Percentiles rank a stretch among this genome's conserved stretches.
Conservation (phyloP, 1,140 invertebrate genomes). For the Halesus radiatus region DNA sequence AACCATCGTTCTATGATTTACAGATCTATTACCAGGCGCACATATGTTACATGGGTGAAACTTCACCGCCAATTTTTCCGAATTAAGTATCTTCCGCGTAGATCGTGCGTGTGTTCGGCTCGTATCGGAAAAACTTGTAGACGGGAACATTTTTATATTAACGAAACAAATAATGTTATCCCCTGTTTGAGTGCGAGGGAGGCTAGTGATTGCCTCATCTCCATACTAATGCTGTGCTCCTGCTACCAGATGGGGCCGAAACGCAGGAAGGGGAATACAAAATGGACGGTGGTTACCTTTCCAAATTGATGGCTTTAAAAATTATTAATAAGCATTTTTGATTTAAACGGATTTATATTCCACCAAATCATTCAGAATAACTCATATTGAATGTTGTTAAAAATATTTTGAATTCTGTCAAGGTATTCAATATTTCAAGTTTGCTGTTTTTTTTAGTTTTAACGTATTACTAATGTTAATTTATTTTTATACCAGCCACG, state of each 20-base stretch:
- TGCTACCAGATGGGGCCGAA: slow-evolving; percentile 59
- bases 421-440: too few species aligned
- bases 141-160: slow-evolving; percentile 45
- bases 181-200: slow-evolving; percentile 40
- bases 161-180: slow-evolving; percentile 68
- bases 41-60: slow-evolving; percentile 35
- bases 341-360: too few species aligned
- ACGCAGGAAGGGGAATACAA: slow-evolving; percentile 14
- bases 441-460: too few species aligned
- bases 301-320: background rate
- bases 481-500: too few species aligned
- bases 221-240: slow-evolving; percentile 68
- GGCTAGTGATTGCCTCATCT: slow-evolving; percentile 69
- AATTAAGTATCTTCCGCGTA: slow-evolving; percentile 29
- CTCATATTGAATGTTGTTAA: too few species aligned
- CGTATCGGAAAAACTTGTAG: slow-evolving; percentile 31
- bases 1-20: slow-evolving; percentile 32
- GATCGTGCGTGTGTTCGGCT: slow-evolving; percentile 29
- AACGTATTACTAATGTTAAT: too few species aligned
- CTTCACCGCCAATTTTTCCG: slow-evolving; percentile 32
- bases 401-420: too few species aligned
- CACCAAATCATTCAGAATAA: too few species aligned
- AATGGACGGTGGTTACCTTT: background rate
- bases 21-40: slow-evolving; percentile 48
- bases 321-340: background rate